Evolutionary conservation across 2,888 invertebrate species (phyloP).

Genomic region (Drosophila macrospina): DNA sequence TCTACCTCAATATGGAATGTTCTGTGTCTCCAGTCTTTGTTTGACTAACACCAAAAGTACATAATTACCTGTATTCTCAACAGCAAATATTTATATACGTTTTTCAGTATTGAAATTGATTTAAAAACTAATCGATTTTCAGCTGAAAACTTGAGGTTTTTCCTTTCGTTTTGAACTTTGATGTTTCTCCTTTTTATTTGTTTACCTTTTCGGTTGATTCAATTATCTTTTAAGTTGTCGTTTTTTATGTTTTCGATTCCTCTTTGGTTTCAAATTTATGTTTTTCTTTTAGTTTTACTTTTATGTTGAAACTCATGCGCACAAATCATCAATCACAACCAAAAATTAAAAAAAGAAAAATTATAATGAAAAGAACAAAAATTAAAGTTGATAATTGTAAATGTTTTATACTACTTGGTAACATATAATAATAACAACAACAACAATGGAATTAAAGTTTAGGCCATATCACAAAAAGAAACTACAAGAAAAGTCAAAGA

Average conservation of each 20-base stretch:
- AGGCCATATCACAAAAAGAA: constrained; percentile 26
- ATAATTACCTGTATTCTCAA: constrained; percentile 20
- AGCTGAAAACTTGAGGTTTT: constrained; percentile 74
- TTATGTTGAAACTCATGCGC: constrained; percentile 79
- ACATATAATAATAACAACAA: constrained; percentile 43
- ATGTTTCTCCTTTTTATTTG: constrained; percentile 29
- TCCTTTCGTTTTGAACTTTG: constrained; percentile 41
- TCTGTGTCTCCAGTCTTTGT: constrained; percentile 35
- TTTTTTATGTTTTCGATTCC: constrained; percentile 34
- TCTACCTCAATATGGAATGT: constrained; percentile 41
- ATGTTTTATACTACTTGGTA: constrained; percentile 40
- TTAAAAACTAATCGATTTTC: constrained; percentile 85
- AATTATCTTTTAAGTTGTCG: constrained; percentile 35
- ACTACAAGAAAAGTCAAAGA: constrained; percentile 36
- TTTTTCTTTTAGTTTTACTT: constrained; percentile 47
- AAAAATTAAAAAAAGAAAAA: constrained; percentile 16
- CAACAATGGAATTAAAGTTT: constrained; percentile 73
- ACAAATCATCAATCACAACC: constrained; percentile 73
- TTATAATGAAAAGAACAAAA: constrained; percentile 25
- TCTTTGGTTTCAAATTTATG: constrained; percentile 35
- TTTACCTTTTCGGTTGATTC: constrained; percentile 36
- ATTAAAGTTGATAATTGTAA: constrained; percentile 49
- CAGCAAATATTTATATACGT: constrained; percentile 22
- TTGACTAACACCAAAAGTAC: constrained; percentile 36
- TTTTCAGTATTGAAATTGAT: constrained; percentile 70